Evolutionary conservation across 2,888 invertebrate species (phyloP).

Genomic region (Acrobasis suavella): DNA sequence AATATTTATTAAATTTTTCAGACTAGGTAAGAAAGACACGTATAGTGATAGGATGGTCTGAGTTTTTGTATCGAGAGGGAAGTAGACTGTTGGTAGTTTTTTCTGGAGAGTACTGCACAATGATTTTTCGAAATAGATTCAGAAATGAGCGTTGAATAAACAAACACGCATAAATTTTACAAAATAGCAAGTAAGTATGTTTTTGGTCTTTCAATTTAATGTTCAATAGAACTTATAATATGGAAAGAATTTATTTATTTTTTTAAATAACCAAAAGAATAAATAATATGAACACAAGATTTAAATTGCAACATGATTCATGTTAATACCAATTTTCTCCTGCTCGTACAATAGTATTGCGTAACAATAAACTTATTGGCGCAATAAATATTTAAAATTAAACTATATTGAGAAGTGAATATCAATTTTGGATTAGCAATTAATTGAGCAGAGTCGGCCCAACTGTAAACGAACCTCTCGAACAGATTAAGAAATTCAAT

Average conservation of each 20-base stretch:
- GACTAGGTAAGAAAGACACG: too few relatives aligned
- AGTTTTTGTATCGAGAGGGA: too few relatives aligned
- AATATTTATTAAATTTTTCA: background rate
- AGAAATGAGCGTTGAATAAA: too few relatives aligned
- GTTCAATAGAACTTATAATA: too few relatives aligned
- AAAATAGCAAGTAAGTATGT: too few relatives aligned
- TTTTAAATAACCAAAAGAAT: background rate
- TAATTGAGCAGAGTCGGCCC: conserved; percentile 33
- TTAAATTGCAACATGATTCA: background rate
- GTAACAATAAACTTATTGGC: background rate
- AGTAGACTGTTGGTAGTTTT: too few relatives aligned
- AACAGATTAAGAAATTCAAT: conserved; percentile 73
- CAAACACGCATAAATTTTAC: too few relatives aligned
- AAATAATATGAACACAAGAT: background rate
- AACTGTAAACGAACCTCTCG: conserved; percentile 58
- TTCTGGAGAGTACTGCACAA: too few relatives aligned
- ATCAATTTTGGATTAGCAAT: conserved; percentile 15
- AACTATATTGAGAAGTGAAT: background rate
- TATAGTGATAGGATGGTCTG: too few relatives aligned
- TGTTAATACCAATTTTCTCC: conserved; percentile 2
- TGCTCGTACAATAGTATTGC: background rate
- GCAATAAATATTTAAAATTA: background rate
- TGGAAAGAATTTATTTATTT: too few relatives aligned
- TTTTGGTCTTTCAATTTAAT: too few relatives aligned
- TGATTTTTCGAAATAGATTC: too few relatives aligned